Evolutionary conservation across 92 coral and sea anemone species (phyloP), one percentile per base, ranked within the genome.

Genomic region (Anthopleura xanthogrammica): DNA sequence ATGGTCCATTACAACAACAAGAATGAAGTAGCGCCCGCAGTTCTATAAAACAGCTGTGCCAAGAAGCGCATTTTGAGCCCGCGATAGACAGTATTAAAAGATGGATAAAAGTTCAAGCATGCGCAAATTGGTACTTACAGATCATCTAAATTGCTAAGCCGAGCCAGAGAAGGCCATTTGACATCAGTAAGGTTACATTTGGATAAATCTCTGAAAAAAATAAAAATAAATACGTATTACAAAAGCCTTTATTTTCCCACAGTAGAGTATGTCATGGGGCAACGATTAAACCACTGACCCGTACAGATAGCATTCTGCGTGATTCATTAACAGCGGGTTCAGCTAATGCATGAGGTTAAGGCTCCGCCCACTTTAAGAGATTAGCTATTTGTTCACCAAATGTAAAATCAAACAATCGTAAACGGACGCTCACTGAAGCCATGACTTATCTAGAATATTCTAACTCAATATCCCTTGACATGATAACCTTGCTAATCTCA

Each of bases 161-260:
- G 3, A 64, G 75, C 75, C 10, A 80, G 29, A 42, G 41, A 66
- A 64, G 83, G 57, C 83, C 83, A 80, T 42, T 80, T 66, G 72
- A 80, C 24, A n/a, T 13, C 41, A 19, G 82, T 43, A 66, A 43
- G 36, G 22, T 41, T 57, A 64, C 4, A 20, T 2, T 62, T 43
- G 12, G 83, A 80, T 43, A 80, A 64, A 66, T 80, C 60, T 48
- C 83, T 80, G 64, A 20, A 79, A 57, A 62, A 62, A 7, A 62
- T 4, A 62, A 2, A 20, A 62, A 62, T 2, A n/a, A 62, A 62
- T 5, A 62, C 11, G 29, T 62, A 62, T n/a, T 20, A 62, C 22
- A 62, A 23, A 62, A 62, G 70, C 29, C 19, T 20, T 62, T 3
- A 62, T 9, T 20, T 20, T 62, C 70, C 70, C 70, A 62, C 58